phyloP scores from a whole-genome alignment of 1,140 invertebrate genomes.

The Drosophila rhopaloa region DNA sequence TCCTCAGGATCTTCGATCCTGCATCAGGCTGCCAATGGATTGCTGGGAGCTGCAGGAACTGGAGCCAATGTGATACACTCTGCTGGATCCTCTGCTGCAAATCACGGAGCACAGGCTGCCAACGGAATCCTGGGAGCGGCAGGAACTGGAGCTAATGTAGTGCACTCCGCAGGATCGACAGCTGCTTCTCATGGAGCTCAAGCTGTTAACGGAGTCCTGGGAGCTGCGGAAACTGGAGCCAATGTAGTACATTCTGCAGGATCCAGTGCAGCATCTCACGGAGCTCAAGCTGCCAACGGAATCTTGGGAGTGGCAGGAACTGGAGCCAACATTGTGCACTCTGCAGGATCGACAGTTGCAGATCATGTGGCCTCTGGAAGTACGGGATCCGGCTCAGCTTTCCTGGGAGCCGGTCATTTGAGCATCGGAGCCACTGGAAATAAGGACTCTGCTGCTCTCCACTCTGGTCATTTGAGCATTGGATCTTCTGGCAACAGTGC shows the following conservation, averaged over 20 bases:
- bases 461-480: not conserved
- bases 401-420: conserved; percentile 2
- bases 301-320: not conserved
- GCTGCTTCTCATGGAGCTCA: conserved; percentile 1
- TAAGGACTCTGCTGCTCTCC: not conserved
- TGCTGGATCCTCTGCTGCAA: not conserved
- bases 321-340: not conserved
- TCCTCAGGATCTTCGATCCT: conserved; percentile 7
- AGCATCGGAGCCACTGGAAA: conserved; percentile 5
- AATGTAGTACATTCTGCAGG: not conserved
- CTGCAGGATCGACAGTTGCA: not conserved
- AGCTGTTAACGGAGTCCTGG: not conserved
- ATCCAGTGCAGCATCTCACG: not conserved
- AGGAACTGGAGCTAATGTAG: conserved; percentile 2
- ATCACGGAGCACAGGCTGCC: not conserved
- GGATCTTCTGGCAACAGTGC: not conserved
- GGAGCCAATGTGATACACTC: not conserved
- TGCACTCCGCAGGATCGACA: not conserved
- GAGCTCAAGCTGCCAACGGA: not conserved
- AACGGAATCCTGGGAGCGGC: not conserved
- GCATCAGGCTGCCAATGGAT: conserved; percentile 2
- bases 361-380: not conserved
- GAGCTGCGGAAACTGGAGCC: not conserved
- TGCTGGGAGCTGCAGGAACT: not conserved
- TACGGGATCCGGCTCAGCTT: not conserved